Evolutionary conservation across 2,113 vertebrate genomes (phyloP), one percentile per base, ranked within the genome.

Genomic region (Paraplagusia blochii): DNA sequence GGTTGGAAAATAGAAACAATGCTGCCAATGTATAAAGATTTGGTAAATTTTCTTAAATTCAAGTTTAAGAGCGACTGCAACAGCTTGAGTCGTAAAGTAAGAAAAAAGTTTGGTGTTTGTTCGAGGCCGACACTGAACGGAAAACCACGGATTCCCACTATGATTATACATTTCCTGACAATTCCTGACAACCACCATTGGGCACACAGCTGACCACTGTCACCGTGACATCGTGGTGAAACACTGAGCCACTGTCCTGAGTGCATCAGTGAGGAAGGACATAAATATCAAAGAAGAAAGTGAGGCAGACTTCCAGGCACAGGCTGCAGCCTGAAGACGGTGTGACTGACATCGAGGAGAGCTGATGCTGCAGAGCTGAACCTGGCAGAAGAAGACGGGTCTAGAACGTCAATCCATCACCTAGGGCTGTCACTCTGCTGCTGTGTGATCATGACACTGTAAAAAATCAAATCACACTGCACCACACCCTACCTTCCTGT

Each of bases 361-460:
- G 50, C 1, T 17, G 57, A 52, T 36, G 51, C 45, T 36, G 29
- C 2, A 40, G 56, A 19, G 48, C 51, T 46, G 35, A n/a, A 39
- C 43, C 62, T 53, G 58, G 64, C 57, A 53, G 35, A 63, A 45
- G 48, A 19, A 78, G 43, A 1, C 4, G 15, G 51, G 58, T 44
- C 57, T 53, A 45, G 74, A 67, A 77, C 79, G 57, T 40, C 80
- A 76, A 85, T 79, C 38, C 40, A 57, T 60, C 44, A 56, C 62
- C 58, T 42, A 46, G 72, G 56, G 42, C 53, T 22, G 64, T 34
- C n/a, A n/a, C n/a, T n/a, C n/a, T n/a, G n/a, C n/a, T n/a, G n/a
- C n/a, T n/a, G n/a, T n/a, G n/a, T n/a, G n/a, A n/a, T n/a, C n/a
- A n/a, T n/a, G n/a, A n/a, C n/a, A n/a, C n/a, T n/a, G n/a, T n/a